These are phyloP conservation scores for Zaprionus bogoriensis DNA, from an alignment of 2,888 invertebrate species.

Conservation along the genomic window DNA sequence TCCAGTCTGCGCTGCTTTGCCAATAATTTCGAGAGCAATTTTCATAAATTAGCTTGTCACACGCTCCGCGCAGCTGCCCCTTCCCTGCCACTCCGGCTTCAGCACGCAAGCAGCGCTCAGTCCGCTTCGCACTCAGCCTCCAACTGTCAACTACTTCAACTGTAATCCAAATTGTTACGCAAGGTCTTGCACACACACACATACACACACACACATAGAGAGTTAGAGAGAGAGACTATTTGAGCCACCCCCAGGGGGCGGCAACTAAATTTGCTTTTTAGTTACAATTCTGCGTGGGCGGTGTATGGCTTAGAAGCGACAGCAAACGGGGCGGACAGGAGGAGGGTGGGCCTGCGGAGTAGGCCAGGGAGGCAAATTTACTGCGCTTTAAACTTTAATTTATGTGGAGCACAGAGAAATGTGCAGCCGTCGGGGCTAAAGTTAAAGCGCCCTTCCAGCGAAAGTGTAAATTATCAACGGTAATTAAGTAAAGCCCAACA, in stretches of 20 bases:
- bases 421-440: constrained; percentile 41
- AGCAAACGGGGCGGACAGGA: no score
- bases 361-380: constrained; percentile 48
- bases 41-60: constrained; percentile 74
- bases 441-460: constrained; percentile 50
- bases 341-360: background rate
- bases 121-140: background rate
- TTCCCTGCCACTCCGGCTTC: background rate
- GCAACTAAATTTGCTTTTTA: constrained; percentile 46
- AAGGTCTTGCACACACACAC: constrained; percentile 40
- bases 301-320: background rate
- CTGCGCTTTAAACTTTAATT: constrained; percentile 74
- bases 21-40: constrained; percentile 76
- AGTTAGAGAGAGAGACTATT: constrained; percentile 2
- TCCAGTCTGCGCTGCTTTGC: constrained; percentile 34
- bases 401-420: constrained; percentile 56
- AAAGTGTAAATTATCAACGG: constrained; percentile 77
- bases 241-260: constrained; percentile 23
- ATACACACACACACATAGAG: constrained; percentile 9
- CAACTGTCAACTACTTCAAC: constrained; percentile 69
- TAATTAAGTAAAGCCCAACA: constrained; percentile 68
- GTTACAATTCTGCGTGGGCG: constrained; percentile 40
- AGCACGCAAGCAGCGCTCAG: background rate
- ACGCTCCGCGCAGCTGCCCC: constrained; percentile 21
- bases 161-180: constrained; percentile 75